Percentiles rank a stretch among this genome's conserved stretches.
phyloP scores from a whole-genome alignment of 2,797 vertebrate genomes.

The Luscinia luscinia region DNA sequence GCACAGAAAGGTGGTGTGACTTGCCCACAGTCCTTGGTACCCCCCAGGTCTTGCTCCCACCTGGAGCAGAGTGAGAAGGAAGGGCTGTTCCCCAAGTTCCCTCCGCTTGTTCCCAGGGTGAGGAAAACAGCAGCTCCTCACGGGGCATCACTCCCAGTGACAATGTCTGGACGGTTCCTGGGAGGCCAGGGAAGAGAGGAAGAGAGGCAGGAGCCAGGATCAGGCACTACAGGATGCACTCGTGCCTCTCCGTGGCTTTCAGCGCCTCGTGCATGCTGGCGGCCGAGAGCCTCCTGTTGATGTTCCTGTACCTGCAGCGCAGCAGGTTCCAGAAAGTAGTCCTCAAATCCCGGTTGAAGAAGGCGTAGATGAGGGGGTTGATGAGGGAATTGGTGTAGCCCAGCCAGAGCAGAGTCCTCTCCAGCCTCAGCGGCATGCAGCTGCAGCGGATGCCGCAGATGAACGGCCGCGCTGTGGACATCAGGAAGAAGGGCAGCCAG shows the following conservation, averaged over 20 bases:
- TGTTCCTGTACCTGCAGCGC: conserved; percentile 79
- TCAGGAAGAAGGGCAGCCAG: conserved; percentile 79
- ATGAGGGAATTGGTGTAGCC: conserved; percentile 91
- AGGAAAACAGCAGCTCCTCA: background rate
- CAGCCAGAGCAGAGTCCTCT: conserved; percentile 86
- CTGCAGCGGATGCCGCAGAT: conserved; percentile 76
- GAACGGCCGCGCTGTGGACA: conserved; percentile 77
- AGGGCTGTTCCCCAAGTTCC: background rate
- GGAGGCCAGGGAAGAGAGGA: background rate
- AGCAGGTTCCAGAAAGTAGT: conserved; percentile 82
- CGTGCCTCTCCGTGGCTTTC: conserved; percentile 76
- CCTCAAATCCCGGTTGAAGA: conserved; percentile 89
- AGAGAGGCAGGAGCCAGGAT: background rate
- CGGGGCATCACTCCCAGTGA: background rate
- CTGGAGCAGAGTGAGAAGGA: background rate
- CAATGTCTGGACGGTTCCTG: background rate
- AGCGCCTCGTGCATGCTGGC: conserved; percentile 81
- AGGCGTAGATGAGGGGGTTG: conserved; percentile 92
- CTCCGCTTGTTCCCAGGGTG: background rate
- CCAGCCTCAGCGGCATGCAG: conserved; percentile 76
- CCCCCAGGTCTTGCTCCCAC: background rate
- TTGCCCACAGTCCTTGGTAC: background rate
- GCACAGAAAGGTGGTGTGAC: conserved; percentile 49
- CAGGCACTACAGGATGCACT: conserved; percentile 74
- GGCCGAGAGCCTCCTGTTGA: conserved; percentile 77